These are phyloP conservation scores for Ladona fulva DNA, from an alignment of 1,140 invertebrate genomes.

Conservation along the genomic window DNA sequence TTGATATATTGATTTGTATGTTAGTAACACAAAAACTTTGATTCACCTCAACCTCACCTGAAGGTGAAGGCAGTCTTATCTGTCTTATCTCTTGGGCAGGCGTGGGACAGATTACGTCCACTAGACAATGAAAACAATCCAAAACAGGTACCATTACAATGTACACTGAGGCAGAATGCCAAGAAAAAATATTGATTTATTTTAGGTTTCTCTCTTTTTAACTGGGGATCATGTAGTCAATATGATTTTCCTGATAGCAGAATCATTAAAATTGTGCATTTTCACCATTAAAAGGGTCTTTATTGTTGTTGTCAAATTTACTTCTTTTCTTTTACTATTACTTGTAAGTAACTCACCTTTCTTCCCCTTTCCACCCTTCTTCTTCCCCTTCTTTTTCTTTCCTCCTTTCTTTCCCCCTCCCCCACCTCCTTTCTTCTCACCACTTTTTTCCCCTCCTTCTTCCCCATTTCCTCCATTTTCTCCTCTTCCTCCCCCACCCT, in stretches of 20 bases:
- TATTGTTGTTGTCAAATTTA: constrained; percentile 10
- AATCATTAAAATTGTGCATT: neutral
- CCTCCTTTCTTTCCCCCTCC: constrained; percentile 28
- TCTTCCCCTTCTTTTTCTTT: constrained; percentile 38
- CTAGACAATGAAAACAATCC: constrained; percentile 9
- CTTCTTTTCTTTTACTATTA: neutral
- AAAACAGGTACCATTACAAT: constrained; percentile 6
- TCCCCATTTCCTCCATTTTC: constrained; percentile 24
- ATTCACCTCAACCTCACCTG: constrained; percentile 7
- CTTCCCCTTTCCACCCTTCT: constrained; percentile 30
- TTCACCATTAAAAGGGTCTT: constrained; percentile 5
- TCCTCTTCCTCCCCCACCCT: constrained; percentile 25
- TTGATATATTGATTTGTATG: neutral
- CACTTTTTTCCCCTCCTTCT: constrained; percentile 24
- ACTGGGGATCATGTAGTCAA: neutral
- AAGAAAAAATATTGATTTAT: neutral
- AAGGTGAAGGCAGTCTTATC: constrained; percentile 4
- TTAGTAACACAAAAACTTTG: neutral
- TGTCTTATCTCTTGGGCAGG: constrained; percentile 7
- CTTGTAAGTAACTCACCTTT: constrained; percentile 27
- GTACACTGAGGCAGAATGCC: neutral
- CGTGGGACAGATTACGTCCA: neutral
- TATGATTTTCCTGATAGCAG: neutral
- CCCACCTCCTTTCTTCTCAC: constrained; percentile 17
- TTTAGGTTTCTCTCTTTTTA: neutral